A percentile compares a stretch with the other conserved stretches of the same genome.
phyloP scores from a whole-genome alignment of 2,113 vertebrate species.

The Carlito syrichta region DNA sequence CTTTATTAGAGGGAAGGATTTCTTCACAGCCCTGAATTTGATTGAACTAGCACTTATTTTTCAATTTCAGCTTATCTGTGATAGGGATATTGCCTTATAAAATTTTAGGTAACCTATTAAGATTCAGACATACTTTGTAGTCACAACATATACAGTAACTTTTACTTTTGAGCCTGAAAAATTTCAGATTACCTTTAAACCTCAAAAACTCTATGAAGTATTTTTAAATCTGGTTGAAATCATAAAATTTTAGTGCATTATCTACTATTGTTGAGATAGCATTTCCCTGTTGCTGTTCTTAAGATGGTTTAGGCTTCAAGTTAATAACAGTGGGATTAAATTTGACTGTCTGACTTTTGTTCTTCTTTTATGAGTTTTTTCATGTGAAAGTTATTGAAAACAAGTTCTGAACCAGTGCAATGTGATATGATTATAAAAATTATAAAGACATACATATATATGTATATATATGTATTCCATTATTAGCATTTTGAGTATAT shows the following conservation, averaged over 20 bases:
- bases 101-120: not conserved
- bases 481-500: not conserved
- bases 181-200: not conserved
- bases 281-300: not conserved
- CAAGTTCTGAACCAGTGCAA: not conserved
- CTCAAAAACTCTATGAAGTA: not conserved
- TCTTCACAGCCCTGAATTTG: not conserved
- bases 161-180: not conserved
- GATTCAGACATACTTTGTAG: not conserved
- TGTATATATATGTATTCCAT: not conserved
- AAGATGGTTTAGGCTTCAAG: not conserved
- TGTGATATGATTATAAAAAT: not conserved
- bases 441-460: not conserved
- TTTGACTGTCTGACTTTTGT: not conserved
- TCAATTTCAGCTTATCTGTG: not conserved
- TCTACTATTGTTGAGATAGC: not conserved
- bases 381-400: not conserved
- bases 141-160: not conserved
- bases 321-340: not conserved
- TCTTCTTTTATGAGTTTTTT: not conserved
- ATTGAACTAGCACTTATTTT: not conserved
- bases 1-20: not conserved
- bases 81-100: not conserved
- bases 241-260: not conserved
- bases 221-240: not conserved